Evolutionary conservation across 2,113 vertebrate genomes (phyloP).

Genomic region (Fulica atra): DNA sequence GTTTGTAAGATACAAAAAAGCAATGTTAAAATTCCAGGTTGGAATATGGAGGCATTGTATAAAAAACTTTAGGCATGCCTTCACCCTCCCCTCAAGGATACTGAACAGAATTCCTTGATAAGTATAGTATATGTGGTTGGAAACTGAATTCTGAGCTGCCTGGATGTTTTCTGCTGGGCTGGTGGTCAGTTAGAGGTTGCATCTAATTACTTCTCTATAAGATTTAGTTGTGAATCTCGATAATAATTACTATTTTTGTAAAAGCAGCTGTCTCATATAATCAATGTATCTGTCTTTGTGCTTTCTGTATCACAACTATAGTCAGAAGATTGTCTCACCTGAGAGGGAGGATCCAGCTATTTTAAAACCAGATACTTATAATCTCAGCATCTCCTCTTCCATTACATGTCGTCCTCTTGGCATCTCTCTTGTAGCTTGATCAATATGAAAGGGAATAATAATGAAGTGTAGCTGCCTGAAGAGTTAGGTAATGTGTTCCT

Average conservation of each 20-base stretch:
- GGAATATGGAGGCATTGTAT: not conserved
- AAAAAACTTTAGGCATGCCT: not conserved
- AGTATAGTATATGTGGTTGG: not conserved
- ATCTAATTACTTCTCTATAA: not conserved
- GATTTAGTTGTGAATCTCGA: not conserved
- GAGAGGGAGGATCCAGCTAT: not conserved
- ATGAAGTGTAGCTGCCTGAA: not conserved
- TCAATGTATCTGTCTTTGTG: not conserved
- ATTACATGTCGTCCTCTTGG: not conserved
- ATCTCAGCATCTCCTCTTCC: not conserved
- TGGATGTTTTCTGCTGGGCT: not conserved
- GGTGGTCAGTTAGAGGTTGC: not conserved
- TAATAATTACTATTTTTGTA: not conserved
- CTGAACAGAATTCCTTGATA: not conserved
- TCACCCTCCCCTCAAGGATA: fast-evolving
- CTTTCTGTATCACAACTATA: not conserved
- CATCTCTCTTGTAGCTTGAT: not conserved
- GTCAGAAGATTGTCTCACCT: not conserved
- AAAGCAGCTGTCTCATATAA: not conserved
- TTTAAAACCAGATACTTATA: not conserved
- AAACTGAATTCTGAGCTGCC: not conserved
- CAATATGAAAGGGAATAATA: not conserved
- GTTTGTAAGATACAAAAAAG: not conserved
- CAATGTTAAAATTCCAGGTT: not conserved
- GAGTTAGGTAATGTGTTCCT: not conserved